Percentiles rank a stretch among this genome's conserved stretches.
Conservation (phyloP, 2,113 vertebrate genomes). For the Chamaetylas fuelleborni region DNA sequence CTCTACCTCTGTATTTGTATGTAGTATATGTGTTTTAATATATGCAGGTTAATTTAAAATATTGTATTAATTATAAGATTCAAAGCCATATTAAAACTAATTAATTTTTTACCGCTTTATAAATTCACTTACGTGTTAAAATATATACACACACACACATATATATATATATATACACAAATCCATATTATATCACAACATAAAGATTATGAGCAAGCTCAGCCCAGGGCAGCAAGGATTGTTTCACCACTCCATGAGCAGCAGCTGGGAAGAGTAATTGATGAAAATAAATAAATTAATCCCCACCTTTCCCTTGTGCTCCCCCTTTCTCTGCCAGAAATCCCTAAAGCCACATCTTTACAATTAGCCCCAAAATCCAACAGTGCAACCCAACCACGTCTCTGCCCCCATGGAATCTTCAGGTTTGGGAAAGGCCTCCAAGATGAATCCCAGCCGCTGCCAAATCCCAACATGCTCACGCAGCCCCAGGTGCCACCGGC, state of each 20-base stretch:
- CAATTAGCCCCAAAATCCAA: fast-evolving
- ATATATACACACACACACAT: background rate
- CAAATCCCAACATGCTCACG: fast-evolving
- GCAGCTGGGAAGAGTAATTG: background rate
- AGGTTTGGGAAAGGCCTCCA: background rate
- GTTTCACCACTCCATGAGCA: fast-evolving
- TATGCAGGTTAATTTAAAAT: background rate
- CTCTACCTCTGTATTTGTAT: background rate
- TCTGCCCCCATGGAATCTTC: fast-evolving
- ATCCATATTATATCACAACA: background rate
- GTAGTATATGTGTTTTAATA: background rate
- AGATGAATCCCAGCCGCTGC: background rate
- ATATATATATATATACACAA: background rate
- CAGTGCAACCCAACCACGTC: background rate
- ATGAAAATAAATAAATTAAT: background rate
- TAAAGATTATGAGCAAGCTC: background rate
- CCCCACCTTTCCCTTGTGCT: background rate
- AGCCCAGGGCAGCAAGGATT: background rate
- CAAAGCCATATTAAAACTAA: background rate
- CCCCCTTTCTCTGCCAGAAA: background rate
- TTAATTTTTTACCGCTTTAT: background rate
- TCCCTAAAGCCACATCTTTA: background rate
- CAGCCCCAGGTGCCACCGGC: background rate
- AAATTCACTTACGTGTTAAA: background rate
- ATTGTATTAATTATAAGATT: background rate